Percentiles rank a stretch among this genome's conserved stretches.
These are phyloP conservation scores for Nezara viridula DNA, from an alignment of 2,888 invertebrate species.

Conservation along the genomic window DNA sequence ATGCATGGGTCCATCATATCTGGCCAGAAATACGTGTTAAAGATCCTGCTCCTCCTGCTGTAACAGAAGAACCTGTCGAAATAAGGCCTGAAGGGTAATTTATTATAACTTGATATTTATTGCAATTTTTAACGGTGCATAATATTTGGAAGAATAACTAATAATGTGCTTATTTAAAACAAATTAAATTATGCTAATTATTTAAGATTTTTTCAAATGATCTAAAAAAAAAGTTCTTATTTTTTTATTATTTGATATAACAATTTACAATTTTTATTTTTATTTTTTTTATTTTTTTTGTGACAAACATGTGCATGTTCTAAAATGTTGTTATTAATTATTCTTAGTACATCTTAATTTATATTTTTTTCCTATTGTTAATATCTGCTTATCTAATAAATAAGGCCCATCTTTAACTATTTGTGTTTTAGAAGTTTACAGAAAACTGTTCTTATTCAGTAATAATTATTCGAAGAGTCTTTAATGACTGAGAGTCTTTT, in stretches of 20 bases:
- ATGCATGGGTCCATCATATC: conserved; percentile 67
- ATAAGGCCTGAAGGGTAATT: conserved; percentile 54
- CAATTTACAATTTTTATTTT: neutral
- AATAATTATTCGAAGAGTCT: neutral
- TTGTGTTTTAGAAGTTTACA: too few relatives aligned
- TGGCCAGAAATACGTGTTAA: conserved; percentile 66
- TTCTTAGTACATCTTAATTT: neutral
- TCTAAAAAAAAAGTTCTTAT: too few relatives aligned
- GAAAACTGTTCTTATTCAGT: neutral
- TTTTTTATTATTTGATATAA: neutral
- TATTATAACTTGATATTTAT: too few relatives aligned
- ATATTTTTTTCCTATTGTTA: too few relatives aligned
- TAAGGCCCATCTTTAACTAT: too few relatives aligned
- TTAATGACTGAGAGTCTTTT: neutral
- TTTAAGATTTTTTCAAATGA: too few relatives aligned
- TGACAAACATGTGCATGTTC: neutral
- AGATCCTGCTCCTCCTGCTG: neutral
- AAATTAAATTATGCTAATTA: too few relatives aligned
- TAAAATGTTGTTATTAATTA: neutral
- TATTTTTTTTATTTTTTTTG: neutral
- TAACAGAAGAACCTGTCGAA: neutral
- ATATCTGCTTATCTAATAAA: too few relatives aligned
- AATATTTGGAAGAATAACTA: neutral
- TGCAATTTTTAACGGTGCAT: too few relatives aligned
- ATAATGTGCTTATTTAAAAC: neutral